A percentile compares a stretch with the other conserved stretches of the same genome.
These are phyloP conservation scores for Gambusia yucatana DNA, from an alignment of 2,797 vertebrate species.

Conservation along the genomic window DNA sequence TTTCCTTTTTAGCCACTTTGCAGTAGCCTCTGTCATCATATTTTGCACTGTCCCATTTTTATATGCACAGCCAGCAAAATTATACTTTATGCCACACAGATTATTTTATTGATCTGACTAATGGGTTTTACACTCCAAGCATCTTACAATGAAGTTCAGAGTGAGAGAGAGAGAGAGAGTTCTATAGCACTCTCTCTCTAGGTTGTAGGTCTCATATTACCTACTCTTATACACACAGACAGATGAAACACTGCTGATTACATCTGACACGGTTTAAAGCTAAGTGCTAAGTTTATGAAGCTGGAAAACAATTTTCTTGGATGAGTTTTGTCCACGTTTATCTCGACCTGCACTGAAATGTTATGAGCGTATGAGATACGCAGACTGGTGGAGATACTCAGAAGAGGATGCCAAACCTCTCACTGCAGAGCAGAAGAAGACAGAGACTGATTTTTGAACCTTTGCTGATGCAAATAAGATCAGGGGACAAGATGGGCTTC, in stretches of 20 bases:
- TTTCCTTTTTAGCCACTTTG: not conserved
- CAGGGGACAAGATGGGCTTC: too few species aligned
- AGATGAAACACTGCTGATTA: not conserved
- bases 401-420: not conserved
- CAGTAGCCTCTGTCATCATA: not conserved
- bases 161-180: not conserved
- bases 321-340: not conserved
- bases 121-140: not conserved
- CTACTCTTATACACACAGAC: not conserved
- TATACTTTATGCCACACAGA: not conserved
- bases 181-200: not conserved
- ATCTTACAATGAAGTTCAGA: not conserved
- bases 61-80: not conserved
- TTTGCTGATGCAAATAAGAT: too few species aligned
- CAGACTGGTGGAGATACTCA: not conserved
- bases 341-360: not conserved
- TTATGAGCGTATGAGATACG: not conserved
- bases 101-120: conserved; percentile 2
- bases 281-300: not conserved
- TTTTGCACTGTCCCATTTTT: not conserved
- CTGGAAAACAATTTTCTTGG: not conserved
- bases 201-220: not conserved
- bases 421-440: too few species aligned
- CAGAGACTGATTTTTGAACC: too few species aligned
- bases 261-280: not conserved